Evolutionary conservation across 2,113 vertebrate genomes (phyloP), one percentile per base, ranked within the genome.

Genomic region (Neotoma lepida): DNA sequence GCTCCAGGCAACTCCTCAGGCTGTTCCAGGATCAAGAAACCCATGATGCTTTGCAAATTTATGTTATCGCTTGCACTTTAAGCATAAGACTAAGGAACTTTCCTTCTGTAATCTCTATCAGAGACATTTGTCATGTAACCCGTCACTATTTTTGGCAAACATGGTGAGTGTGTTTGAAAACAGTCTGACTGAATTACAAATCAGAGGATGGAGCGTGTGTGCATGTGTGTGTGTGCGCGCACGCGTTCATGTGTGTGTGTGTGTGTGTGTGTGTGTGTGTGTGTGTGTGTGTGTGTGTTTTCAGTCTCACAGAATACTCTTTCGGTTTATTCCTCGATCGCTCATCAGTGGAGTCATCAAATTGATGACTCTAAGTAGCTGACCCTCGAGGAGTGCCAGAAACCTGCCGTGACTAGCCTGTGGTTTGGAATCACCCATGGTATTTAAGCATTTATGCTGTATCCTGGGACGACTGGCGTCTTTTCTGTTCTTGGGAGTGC

Each of bases 1-100:
- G 84, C 97, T 96, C 90, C 97, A 97, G 97, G 98, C 97, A 87
- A 93, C 81, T 96, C 97, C 97, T 97, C 93, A 73, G 96, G 97
- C 96, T 95, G 94, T 97, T 96, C 95, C 91, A 96, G 91, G 56
- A 97, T 96, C 97, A 95, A 97, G 97, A 98, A 96, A 91, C 88
- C 0, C 90, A 68, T 93, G 95, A 94, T 97, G 96, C 97, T 97
- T 95, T 97, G 95, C 94, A 98, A 97, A 97, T 96, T 97, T 97
- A 56, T 97, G 96, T 97, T 86, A 88, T 77, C 94, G 15, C 64
- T 80, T 86, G 93, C 84, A 92, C 97, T 97, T 96, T 96, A 94
- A 97, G 95, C 91, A 90, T 95, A 92, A 95, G 97, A 14, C 82
- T 87, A 96, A 93, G 88, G 71, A 74, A 44, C 63, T 76, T 96